Conservation (phyloP, 2,113 vertebrate genomes). For the Maccullochella peelii region DNA sequence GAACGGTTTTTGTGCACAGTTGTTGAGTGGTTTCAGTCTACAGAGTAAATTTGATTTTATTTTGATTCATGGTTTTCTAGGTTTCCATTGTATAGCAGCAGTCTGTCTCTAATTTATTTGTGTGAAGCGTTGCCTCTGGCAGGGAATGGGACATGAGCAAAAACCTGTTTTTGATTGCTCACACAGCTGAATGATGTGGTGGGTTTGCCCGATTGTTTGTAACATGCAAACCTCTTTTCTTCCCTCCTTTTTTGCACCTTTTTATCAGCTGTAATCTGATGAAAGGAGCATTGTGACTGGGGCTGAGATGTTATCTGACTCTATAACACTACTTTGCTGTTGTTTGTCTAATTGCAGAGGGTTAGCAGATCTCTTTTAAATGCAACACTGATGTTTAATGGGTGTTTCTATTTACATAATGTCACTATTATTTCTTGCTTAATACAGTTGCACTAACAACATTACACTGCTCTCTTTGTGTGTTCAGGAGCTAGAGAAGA, state of each 20-base stretch:
- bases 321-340: background rate
- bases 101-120: background rate
- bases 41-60: background rate
- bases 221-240: background rate
- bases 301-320: background rate
- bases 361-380: background rate
- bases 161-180: constrained; percentile 61
- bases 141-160: constrained; percentile 26
- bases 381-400: background rate
- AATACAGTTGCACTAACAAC: background rate
- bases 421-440: background rate
- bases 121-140: constrained; percentile 7
- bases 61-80: background rate
- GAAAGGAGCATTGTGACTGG: background rate
- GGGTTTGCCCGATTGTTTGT: background rate
- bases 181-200: constrained; percentile 8
- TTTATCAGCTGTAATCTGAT: constrained; percentile 21
- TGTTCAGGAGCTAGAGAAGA: constrained; percentile 91
- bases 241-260: background rate
- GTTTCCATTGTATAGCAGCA: background rate
- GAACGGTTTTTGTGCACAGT: background rate
- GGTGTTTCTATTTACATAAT: background rate
- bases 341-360: background rate
- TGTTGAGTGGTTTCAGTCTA: background rate
- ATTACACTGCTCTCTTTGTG: background rate